A percentile compares a stretch with the other conserved stretches of the same genome.
These are phyloP conservation scores for Gadus chalcogrammus DNA, from an alignment of 2,113 vertebrate genomes.

Conservation along the genomic window DNA sequence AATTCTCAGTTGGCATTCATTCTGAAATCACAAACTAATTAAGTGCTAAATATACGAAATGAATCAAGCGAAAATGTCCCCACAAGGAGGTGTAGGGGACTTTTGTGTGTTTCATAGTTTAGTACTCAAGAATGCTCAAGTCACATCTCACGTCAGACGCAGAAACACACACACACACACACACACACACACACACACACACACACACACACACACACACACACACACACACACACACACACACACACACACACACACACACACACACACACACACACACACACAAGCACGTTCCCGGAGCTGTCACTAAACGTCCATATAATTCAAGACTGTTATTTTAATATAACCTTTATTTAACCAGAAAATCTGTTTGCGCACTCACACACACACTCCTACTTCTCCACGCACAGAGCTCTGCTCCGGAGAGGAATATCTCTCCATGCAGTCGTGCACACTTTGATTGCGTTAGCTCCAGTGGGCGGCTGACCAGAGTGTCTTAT, in stretches of 20 bases:
- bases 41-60: slow-evolving; percentile 34
- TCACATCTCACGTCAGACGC: slow-evolving; percentile 10
- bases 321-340: background rate
- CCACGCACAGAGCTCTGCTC: background rate
- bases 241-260: slow-evolving; percentile 5
- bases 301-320: slow-evolving; percentile 29
- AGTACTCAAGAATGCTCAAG: slow-evolving; percentile 14
- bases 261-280: background rate
- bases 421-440: slow-evolving; percentile 13
- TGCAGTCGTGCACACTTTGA: slow-evolving; percentile 22
- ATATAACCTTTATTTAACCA: background rate
- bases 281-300: background rate
- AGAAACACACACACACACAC: background rate
- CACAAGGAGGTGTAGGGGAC: slow-evolving; percentile 11
- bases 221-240: background rate
- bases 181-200: slow-evolving; percentile 6
- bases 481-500: slow-evolving; percentile 28
- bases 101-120: slow-evolving; percentile 19
- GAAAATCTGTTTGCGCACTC: background rate
- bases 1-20: slow-evolving; percentile 27
- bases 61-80: slow-evolving; percentile 30
- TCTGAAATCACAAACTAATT: slow-evolving; percentile 33
- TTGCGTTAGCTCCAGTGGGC: slow-evolving; percentile 23
- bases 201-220: slow-evolving; percentile 6
- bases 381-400: background rate